phyloP scores from a whole-genome alignment of 1,140 invertebrate genomes.

The Littorina saxatilis region DNA sequence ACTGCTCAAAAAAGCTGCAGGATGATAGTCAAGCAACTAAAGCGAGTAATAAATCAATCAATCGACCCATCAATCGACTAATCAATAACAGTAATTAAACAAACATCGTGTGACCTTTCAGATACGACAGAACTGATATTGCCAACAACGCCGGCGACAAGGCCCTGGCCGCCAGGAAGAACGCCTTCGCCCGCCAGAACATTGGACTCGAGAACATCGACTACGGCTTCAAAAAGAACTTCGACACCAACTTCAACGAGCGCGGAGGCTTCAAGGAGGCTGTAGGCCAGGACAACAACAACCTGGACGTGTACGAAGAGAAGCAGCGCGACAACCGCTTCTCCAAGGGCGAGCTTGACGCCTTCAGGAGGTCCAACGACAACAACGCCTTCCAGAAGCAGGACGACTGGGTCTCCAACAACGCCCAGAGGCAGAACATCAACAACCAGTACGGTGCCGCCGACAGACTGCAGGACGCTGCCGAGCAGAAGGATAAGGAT shows the following conservation, averaged over 20 bases:
- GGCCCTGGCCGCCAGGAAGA: slow-evolving; percentile 15
- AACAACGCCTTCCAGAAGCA: slow-evolving; percentile 12
- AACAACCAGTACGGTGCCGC: slow-evolving; percentile 34
- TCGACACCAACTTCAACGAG: slow-evolving; percentile 7
- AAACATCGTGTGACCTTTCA: too few species aligned
- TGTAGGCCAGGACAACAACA: slow-evolving; percentile 30
- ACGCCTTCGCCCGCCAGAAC: slow-evolving; percentile 22
- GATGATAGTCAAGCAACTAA: too few species aligned
- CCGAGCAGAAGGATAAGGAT: slow-evolving; percentile 22
- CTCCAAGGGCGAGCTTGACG: background rate
- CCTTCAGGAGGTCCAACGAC: slow-evolving; percentile 6
- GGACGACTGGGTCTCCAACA: slow-evolving; percentile 21
- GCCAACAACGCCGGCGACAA: background rate
- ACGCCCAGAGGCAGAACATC: slow-evolving; percentile 17
- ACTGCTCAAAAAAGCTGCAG: too few species aligned
- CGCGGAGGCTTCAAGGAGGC: slow-evolving; percentile 25
- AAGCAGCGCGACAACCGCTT: slow-evolving; percentile 32
- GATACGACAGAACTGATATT: background rate
- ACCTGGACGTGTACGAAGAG: slow-evolving; percentile 30
- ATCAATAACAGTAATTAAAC: too few species aligned
- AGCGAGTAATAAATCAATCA: too few species aligned
- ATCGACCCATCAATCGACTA: too few species aligned
- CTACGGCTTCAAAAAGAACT: slow-evolving; percentile 29
- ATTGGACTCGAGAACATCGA: slow-evolving; percentile 9
- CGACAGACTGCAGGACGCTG: slow-evolving; percentile 20